Percentiles rank a stretch among this genome's conserved stretches.
Conservation (phyloP, 2,797 vertebrate species). For the Cyprinodon diabolis region DNA sequence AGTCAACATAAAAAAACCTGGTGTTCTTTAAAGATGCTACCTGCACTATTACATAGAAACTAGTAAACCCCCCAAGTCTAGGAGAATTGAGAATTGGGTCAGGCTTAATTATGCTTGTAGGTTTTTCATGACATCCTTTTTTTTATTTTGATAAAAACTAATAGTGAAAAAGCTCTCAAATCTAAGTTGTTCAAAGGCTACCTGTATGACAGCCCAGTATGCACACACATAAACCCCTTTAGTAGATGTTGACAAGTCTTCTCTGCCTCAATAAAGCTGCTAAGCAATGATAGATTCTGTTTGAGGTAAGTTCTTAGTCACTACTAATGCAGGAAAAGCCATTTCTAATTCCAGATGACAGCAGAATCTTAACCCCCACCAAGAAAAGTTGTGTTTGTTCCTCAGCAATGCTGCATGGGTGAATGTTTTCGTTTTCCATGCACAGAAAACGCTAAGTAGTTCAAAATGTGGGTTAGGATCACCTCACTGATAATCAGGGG, state of each 20-base stretch:
- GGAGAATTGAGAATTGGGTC: neutral
- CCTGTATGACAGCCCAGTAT: neutral
- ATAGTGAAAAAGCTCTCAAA: neutral
- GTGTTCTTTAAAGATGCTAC: neutral
- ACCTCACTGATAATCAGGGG: slow-evolving; percentile 45
- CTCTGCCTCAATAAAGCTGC: neutral
- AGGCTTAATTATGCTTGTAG: neutral
- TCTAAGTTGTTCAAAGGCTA: neutral
- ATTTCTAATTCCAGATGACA: neutral
- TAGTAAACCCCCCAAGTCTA: neutral
- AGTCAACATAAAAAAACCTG: neutral
- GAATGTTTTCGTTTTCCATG: neutral
- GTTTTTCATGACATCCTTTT: neutral
- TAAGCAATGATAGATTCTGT: neutral
- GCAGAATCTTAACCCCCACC: neutral
- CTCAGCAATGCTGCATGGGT: neutral
- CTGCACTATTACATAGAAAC: neutral
- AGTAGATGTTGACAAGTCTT: slow-evolving; percentile 1
- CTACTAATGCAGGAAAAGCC: neutral
- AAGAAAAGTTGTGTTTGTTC: slow-evolving; percentile 5
- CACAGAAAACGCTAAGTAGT: slow-evolving; percentile 8
- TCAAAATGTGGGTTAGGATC: slow-evolving; percentile 21
- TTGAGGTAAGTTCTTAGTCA: neutral
- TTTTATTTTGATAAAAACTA: slow-evolving; percentile 2
- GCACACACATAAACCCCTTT: neutral